These are phyloP conservation scores for Dendrolimus kikuchii DNA, from an alignment of 1,140 invertebrate species.

Conservation along the genomic window DNA sequence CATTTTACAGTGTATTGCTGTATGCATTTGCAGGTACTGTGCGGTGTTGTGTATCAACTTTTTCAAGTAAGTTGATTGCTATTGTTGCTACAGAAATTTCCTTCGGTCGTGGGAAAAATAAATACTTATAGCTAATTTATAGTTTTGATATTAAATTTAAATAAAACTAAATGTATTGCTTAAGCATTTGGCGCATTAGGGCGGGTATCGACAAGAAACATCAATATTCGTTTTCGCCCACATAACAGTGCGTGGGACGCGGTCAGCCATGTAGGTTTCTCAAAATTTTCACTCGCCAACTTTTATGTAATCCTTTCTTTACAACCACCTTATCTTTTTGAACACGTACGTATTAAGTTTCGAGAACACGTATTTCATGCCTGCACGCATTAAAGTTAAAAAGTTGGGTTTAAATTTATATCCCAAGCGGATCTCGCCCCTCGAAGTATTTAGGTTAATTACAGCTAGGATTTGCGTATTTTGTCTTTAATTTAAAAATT, in stretches of 20 bases:
- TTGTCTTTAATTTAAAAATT: conserved; percentile 58
- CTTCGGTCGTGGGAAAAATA: too few relatives aligned
- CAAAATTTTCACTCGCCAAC: conserved; percentile 33
- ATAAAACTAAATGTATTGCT: too few relatives aligned
- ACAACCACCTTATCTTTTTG: conserved; percentile 24
- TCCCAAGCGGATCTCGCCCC: conserved; percentile 10
- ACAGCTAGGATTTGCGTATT: conserved; percentile 24
- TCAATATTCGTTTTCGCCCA: conserved; percentile 45
- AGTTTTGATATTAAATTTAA: too few relatives aligned
- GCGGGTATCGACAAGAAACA: conserved; percentile 23
- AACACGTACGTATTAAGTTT: conserved; percentile 27
- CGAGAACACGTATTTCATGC: conserved; percentile 16
- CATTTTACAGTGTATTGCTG: too few relatives aligned
- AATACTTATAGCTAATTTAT: too few relatives aligned
- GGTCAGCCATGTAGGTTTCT: conserved; percentile 21
- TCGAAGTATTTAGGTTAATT: conserved; percentile 44
- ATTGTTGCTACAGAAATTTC: too few relatives aligned
- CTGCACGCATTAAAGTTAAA: conserved; percentile 13
- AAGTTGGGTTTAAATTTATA: conserved; percentile 15
- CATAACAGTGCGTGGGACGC: conserved; percentile 32
- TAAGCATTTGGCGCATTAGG: conserved; percentile 25
- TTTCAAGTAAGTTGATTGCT: too few relatives aligned
- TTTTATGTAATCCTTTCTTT: conserved; percentile 27
- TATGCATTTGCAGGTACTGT: too few relatives aligned
- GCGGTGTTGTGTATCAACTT: too few relatives aligned